Evolutionary conservation across 2,797 vertebrate species (phyloP).

Genomic region (Tinamus major): DNA sequence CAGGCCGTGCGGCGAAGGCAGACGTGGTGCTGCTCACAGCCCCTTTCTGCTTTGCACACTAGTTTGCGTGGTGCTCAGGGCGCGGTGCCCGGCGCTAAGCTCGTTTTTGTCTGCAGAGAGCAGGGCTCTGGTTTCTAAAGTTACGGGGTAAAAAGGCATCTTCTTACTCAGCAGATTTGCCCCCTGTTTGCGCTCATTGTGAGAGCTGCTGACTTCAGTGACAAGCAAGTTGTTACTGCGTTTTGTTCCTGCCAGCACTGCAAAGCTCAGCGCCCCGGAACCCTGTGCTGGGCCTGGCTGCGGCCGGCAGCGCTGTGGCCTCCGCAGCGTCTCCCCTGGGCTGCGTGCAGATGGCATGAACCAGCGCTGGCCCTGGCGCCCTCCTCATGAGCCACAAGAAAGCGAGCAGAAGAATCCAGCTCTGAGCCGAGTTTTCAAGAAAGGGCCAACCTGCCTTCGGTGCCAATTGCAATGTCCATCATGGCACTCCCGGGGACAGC

Average conservation of each 20-base stretch:
- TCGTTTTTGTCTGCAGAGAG: constrained; percentile 8
- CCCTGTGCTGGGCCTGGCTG: background rate
- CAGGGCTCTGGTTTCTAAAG: constrained; percentile 41
- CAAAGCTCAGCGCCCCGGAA: constrained; percentile 40
- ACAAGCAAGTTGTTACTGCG: constrained; percentile 68
- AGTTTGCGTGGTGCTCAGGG: background rate
- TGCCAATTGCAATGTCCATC: background rate
- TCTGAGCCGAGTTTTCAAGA: background rate
- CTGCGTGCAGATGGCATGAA: background rate
- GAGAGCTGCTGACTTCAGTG: constrained; percentile 68
- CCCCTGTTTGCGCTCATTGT: constrained; percentile 60
- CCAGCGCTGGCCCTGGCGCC: background rate
- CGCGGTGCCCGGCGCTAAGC: background rate
- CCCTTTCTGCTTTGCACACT: background rate
- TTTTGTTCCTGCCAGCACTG: constrained; percentile 63
- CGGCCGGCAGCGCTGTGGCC: background rate
- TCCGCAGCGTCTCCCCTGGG: background rate
- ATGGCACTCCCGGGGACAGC: background rate
- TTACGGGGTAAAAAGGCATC: constrained; percentile 12
- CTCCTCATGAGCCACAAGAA: background rate
- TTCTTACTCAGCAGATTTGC: constrained; percentile 72
- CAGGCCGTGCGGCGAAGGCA: too few relatives aligned
- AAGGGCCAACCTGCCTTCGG: background rate
- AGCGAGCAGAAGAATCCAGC: background rate
- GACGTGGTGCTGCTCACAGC: background rate